These are phyloP conservation scores for Bryconaethiops microstoma DNA, from an alignment of 2,797 vertebrate genomes.

Conservation along the genomic window DNA sequence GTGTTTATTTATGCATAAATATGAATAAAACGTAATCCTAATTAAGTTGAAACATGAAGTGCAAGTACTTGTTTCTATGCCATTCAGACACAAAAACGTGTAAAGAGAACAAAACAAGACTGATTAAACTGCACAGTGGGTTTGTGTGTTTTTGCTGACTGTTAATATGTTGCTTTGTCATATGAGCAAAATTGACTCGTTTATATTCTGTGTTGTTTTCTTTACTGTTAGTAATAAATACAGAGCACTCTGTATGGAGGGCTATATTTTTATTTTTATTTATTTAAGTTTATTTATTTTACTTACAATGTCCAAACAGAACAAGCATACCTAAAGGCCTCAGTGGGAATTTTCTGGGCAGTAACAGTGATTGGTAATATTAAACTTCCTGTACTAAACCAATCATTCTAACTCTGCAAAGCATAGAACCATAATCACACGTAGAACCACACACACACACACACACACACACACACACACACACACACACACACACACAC, in stretches of 20 bases:
- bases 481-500: not conserved
- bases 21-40: not conserved
- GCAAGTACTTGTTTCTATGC: not conserved
- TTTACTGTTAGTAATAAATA: conserved; percentile 49
- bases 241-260: conserved; percentile 14
- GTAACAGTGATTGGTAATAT: conserved; percentile 56
- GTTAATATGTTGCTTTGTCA: not conserved
- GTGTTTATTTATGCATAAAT: not conserved
- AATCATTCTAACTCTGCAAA: conserved; percentile 39
- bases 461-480: not conserved
- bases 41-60: not conserved
- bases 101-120: not conserved
- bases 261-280: too few species aligned
- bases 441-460: conserved; percentile 7
- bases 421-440: conserved; percentile 55
- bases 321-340: conserved; percentile 46
- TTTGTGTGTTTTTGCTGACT: not conserved
- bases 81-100: not conserved
- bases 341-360: conserved; percentile 55
- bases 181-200: conserved; percentile 1
- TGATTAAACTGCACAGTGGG: not conserved
- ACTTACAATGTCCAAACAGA: conserved; percentile 51
- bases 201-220: conserved; percentile 40
- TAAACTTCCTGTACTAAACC: conserved; percentile 53
- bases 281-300: conserved; percentile 44